Evolutionary conservation across 2,113 vertebrate species (phyloP).

Genomic region (Phodopus roborovskii): DNA sequence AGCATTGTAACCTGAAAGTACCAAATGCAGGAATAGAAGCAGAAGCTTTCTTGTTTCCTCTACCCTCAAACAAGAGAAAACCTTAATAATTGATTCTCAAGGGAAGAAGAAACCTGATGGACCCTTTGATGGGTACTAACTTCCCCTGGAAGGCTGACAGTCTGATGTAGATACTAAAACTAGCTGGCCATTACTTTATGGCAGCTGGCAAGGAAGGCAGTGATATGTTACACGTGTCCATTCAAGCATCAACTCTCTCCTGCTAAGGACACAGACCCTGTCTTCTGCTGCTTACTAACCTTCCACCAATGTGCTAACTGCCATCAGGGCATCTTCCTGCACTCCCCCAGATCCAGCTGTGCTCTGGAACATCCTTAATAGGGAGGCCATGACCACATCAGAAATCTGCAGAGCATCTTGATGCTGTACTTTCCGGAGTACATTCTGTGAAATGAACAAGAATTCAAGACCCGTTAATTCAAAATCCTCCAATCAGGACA

Average conservation of each 20-base stretch:
- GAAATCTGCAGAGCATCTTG: slow-evolving; percentile 99
- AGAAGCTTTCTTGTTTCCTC: slow-evolving; percentile 22
- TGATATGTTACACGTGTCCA: neutral
- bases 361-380: slow-evolving; percentile 98
- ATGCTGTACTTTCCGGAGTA: slow-evolving; percentile 96
- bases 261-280: neutral
- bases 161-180: neutral
- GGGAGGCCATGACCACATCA: slow-evolving; percentile 97
- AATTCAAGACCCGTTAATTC: slow-evolving; percentile 24
- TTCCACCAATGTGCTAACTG: slow-evolving; percentile 98
- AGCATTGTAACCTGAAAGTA: neutral
- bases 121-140: too few species aligned
- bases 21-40: neutral
- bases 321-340: slow-evolving; percentile 98
- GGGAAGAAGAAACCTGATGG: neutral
- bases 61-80: neutral
- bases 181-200: neutral
- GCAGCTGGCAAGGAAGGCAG: neutral
- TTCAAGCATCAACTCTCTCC: neutral
- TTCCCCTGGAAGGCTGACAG: neutral
- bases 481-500: slow-evolving; percentile 30
- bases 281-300: slow-evolving; percentile 83
- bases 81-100: neutral
- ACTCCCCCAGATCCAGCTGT: slow-evolving; percentile 96
- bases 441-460: slow-evolving; percentile 88